Base-by-base conservation (phyloP, 2,888 invertebrate genomes). In the Thera obeliscata region DNA sequence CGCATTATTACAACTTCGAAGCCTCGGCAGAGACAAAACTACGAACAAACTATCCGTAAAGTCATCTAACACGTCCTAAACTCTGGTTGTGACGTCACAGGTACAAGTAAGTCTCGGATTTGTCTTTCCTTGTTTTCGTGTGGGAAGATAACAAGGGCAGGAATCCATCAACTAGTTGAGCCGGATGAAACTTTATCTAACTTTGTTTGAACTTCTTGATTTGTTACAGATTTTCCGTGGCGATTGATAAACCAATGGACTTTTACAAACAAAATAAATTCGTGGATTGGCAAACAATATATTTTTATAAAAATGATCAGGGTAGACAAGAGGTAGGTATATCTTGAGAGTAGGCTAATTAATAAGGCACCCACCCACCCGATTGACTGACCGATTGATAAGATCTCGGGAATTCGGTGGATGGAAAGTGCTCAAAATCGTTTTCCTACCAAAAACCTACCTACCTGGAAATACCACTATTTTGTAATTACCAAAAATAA, bases 31-130 rank as follows among this genome's bases (percentile, higher is more conserved):
- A 61, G 55, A 76, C 61, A 43, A 71, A 82, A 79, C 73, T 83
- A 71, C 73, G 68, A 58, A 71, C 66, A 69, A 66, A 81, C 80
- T 82, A 81, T 80, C 76, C 74, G 64, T 64, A 64, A 81, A 81
- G 78, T 76, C 75, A 77, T 82, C 78, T 73, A 73, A 79, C 78
- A 76, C 73, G 74, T 72, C 63, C 75, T 56, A 64, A 61, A 67
- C 75, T 78, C 72, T 73, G 75, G 76, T 72, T 66, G 68, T 61
- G 66, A 64, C 64, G 60, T 67, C 52, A 58, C 66, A 67, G 71
- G 65, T 70, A 59, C 66, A 65, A 70, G 65, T 70, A 60, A 67
- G 61, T 59, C 63, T 46, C 46, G 69, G 70, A 63, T 61, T 65
- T 61, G 60, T 61, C 58, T 62, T 64, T 62, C n/a, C 58, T 64